These are phyloP conservation scores for Cotesia vestalis DNA, from an alignment of 1,140 invertebrate species.

Conservation along the genomic window DNA sequence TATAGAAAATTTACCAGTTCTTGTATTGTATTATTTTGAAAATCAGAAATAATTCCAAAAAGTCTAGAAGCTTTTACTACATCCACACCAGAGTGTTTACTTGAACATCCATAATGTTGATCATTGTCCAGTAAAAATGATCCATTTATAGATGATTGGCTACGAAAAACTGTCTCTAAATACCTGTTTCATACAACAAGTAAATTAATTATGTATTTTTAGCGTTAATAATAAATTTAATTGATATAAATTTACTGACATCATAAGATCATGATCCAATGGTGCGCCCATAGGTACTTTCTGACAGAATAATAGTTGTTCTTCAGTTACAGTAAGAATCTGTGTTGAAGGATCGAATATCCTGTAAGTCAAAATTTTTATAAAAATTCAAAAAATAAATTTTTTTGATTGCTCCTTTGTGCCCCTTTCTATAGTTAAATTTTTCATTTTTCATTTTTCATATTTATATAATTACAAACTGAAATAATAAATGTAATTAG, in stretches of 20 bases:
- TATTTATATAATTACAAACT: too few relatives aligned
- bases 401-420: too few relatives aligned
- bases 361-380: constrained; percentile 54
- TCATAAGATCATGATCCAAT: constrained; percentile 74
- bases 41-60: constrained; percentile 74
- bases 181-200: constrained; percentile 66
- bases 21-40: constrained; percentile 76
- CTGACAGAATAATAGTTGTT: constrained; percentile 71
- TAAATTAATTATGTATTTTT: neutral
- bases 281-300: constrained; percentile 67
- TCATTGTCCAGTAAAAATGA: constrained; percentile 81
- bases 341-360: constrained; percentile 69
- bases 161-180: constrained; percentile 87
- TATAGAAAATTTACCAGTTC: constrained; percentile 71
- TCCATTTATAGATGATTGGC: constrained; percentile 85
- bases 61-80: constrained; percentile 71
- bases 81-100: constrained; percentile 82
- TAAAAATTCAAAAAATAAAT: too few relatives aligned
- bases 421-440: too few relatives aligned
- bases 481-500: too few relatives aligned
- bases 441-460: too few relatives aligned
- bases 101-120: constrained; percentile 78
- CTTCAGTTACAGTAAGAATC: constrained; percentile 72
- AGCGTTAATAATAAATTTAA: constrained; percentile 21
- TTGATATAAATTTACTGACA: constrained; percentile 51